Evolutionary conservation across 2,888 invertebrate genomes (phyloP).

Genomic region (Dicycla oo): DNA sequence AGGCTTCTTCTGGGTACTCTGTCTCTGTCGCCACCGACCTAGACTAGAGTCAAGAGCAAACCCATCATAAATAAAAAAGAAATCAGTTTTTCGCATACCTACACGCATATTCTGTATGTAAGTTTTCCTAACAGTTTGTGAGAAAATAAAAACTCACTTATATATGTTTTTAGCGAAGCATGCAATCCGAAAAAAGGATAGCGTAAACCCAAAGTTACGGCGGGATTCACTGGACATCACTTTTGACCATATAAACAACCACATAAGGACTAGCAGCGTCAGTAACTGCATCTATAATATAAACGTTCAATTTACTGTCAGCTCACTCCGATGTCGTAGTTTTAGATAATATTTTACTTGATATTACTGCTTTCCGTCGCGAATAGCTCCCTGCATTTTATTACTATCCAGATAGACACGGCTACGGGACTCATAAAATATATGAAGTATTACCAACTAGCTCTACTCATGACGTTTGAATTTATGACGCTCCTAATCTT

Average conservation of each 20-base stretch:
- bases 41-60: too few species aligned
- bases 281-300: slow-evolving; percentile 57
- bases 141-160: slow-evolving; percentile 2
- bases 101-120: neutral
- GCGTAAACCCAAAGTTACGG: slow-evolving; percentile 32
- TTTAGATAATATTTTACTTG: slow-evolving; percentile 68
- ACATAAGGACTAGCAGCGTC: slow-evolving; percentile 29
- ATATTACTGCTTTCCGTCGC: slow-evolving; percentile 68
- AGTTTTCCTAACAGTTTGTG: neutral
- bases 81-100: neutral
- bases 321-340: slow-evolving; percentile 60
- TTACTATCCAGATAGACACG: slow-evolving; percentile 73
- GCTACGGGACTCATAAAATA: slow-evolving; percentile 69
- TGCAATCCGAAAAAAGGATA: slow-evolving; percentile 27
- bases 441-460: slow-evolving; percentile 68
- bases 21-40: too few species aligned
- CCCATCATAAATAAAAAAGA: too few species aligned
- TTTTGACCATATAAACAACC: slow-evolving; percentile 53
- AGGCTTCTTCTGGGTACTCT: too few species aligned
- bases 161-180: slow-evolving; percentile 1
- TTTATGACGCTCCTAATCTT: slow-evolving; percentile 66
- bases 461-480: slow-evolving; percentile 65
- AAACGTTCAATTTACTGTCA: slow-evolving; percentile 67
- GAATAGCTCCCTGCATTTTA: slow-evolving; percentile 72
- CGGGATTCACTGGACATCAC: slow-evolving; percentile 24